Evolutionary conservation across 2,113 vertebrate species (phyloP).

Genomic region (Forbesichthys papilliferus): DNA sequence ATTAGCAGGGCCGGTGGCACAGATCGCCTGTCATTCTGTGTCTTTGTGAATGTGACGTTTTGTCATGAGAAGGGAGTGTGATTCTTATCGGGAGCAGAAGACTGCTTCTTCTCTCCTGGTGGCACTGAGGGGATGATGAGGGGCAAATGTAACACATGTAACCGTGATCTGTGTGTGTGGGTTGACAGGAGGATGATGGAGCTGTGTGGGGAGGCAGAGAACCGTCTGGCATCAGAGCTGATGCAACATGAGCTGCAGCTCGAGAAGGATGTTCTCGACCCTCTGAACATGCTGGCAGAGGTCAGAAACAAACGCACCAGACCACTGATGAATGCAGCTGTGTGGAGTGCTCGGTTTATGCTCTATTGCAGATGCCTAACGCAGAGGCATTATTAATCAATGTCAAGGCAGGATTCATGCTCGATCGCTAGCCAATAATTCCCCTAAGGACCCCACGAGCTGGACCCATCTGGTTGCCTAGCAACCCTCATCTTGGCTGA

Average conservation of each 20-base stretch:
- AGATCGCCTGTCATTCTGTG: conserved; percentile 11
- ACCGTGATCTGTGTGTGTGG: conserved; percentile 24
- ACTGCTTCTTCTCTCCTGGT: neutral
- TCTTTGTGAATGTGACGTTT: conserved; percentile 5
- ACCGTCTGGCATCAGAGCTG: conserved; percentile 89
- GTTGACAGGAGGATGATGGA: conserved; percentile 91
- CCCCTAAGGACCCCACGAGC: neutral
- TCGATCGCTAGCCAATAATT: too few relatives aligned
- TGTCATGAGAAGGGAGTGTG: neutral
- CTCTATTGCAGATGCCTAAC: too few relatives aligned
- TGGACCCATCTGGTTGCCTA: too few relatives aligned
- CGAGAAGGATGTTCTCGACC: conserved; percentile 93
- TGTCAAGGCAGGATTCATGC: too few relatives aligned
- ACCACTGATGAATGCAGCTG: neutral
- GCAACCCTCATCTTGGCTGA: neutral
- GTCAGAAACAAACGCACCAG: conserved; percentile 62
- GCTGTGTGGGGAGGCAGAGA: conserved; percentile 92
- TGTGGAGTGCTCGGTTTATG: too few relatives aligned
- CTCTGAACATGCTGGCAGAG: conserved; percentile 88
- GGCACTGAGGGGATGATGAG: neutral
- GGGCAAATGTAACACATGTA: neutral
- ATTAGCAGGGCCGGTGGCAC: neutral
- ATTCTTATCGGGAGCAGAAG: neutral
- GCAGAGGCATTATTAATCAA: too few relatives aligned
- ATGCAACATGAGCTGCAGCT: conserved; percentile 91